Percentiles rank a stretch among this genome's conserved stretches.
phyloP scores from a whole-genome alignment of 2,888 invertebrate species.

The Chrysolina oricalcia region DNA sequence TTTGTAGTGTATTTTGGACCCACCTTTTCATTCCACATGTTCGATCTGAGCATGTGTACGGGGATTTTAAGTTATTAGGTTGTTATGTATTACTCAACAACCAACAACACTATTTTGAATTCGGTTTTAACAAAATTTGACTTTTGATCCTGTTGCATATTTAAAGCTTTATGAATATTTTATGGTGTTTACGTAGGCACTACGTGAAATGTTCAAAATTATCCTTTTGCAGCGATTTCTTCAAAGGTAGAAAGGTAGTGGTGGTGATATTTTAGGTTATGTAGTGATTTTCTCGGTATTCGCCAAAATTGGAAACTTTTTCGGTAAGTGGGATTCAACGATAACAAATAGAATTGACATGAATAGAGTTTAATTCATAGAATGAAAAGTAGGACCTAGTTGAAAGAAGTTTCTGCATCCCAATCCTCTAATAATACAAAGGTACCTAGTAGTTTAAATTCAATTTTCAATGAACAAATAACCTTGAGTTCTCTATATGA shows the following conservation, averaged over 20 bases:
- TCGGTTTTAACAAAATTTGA: slow-evolving; percentile 38
- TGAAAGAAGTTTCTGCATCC: not conserved
- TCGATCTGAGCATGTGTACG: slow-evolving; percentile 13
- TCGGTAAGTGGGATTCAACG: slow-evolving; percentile 39
- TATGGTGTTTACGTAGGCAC: not conserved
- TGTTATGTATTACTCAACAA: not conserved
- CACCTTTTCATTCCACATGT: not conserved
- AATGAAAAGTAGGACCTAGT: not conserved
- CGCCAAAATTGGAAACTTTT: slow-evolving; percentile 41
- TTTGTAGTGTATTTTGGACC: too few relatives aligned
- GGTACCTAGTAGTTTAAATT: too few relatives aligned
- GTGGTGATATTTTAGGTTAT: slow-evolving; percentile 33
- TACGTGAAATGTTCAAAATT: slow-evolving; percentile 17
- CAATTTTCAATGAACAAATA: too few relatives aligned
- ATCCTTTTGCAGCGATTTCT: not conserved
- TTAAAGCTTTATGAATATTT: slow-evolving; percentile 35
- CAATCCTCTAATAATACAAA: not conserved
- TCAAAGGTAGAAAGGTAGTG: not conserved
- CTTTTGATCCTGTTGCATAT: slow-evolving; percentile 49
- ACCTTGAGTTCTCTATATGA: too few relatives aligned
- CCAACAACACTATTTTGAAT: slow-evolving; percentile 11
- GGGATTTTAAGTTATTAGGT: too few relatives aligned
- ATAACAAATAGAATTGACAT: not conserved
- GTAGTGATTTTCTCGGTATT: slow-evolving; percentile 19
- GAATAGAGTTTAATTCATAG: slow-evolving; percentile 33